Conservation (phyloP, 2,797 vertebrate genomes). For the Potorous gilbertii region DNA sequence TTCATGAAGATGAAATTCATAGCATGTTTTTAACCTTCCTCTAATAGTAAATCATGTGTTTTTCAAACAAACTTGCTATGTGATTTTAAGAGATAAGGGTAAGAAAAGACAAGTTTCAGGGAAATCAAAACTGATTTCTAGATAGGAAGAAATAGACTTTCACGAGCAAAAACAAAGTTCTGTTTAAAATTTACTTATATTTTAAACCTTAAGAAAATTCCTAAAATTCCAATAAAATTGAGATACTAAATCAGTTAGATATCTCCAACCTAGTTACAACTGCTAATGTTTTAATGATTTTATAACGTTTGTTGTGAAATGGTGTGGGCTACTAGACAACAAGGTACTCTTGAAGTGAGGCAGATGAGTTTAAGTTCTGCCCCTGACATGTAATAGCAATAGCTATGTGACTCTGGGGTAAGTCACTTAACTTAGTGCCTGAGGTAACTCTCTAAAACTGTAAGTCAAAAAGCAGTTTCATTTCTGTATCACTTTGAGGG, state of each 20-base stretch:
- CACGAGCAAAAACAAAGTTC: neutral
- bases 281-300: neutral
- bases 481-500: neutral
- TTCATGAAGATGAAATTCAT: neutral
- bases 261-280: neutral
- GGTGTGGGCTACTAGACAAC: neutral
- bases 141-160: constrained; percentile 60
- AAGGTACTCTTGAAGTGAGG: neutral
- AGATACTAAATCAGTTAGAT: neutral
- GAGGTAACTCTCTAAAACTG: neutral
- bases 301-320: neutral
- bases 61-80: constrained; percentile 46
- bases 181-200: neutral
- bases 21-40: neutral
- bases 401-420: neutral
- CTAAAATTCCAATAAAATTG: neutral
- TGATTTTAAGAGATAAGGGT: constrained; percentile 57
- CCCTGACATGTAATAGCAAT: neutral
- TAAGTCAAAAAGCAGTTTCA: neutral
- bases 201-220: neutral
- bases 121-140: constrained; percentile 76
- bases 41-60: constrained; percentile 63
- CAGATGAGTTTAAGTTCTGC: neutral
- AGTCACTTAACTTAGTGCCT: neutral
- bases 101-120: constrained; percentile 56